Evolutionary conservation across 1,140 invertebrate genomes (phyloP).

Genomic region (Pseudomyrmex gracilis): DNA sequence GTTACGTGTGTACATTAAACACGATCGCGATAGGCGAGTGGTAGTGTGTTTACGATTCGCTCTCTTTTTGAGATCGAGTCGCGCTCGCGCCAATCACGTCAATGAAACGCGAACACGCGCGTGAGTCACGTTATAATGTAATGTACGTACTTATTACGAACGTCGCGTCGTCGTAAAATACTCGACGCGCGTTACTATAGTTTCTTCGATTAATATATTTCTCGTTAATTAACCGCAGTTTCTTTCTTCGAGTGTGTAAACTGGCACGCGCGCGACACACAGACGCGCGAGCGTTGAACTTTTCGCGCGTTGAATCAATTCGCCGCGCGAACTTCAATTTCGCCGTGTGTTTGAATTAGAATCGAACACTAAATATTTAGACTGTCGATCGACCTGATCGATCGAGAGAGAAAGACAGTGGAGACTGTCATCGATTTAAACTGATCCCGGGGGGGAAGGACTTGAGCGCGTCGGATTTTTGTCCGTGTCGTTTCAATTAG

Average conservation of each 20-base stretch:
- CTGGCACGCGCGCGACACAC: too few relatives aligned
- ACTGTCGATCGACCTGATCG: background rate
- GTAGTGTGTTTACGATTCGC: constrained; percentile 5
- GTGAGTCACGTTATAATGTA: background rate
- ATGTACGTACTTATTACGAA: too few relatives aligned
- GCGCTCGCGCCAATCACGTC: background rate
- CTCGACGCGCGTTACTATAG: background rate
- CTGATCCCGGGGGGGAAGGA: background rate
- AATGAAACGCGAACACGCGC: background rate
- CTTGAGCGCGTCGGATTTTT: constrained; percentile 27
- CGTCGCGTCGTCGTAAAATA: too few relatives aligned
- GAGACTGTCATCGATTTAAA: background rate
- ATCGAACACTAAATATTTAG: constrained; percentile 35
- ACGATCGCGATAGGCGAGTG: background rate
- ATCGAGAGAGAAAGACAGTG: too few relatives aligned
- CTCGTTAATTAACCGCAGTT: background rate
- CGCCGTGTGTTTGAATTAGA: background rate
- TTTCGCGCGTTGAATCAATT: background rate
- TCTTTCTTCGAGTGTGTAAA: background rate
- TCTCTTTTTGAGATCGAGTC: constrained; percentile 4
- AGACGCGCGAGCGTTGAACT: background rate
- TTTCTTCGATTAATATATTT: background rate
- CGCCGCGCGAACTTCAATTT: background rate
- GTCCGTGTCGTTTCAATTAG: constrained; percentile 36
- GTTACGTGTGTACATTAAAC: background rate